A percentile compares a stretch with the other conserved stretches of the same genome.
phyloP scores from a whole-genome alignment of 2,797 vertebrate species.

The Syngnathus rostellatus region DNA sequence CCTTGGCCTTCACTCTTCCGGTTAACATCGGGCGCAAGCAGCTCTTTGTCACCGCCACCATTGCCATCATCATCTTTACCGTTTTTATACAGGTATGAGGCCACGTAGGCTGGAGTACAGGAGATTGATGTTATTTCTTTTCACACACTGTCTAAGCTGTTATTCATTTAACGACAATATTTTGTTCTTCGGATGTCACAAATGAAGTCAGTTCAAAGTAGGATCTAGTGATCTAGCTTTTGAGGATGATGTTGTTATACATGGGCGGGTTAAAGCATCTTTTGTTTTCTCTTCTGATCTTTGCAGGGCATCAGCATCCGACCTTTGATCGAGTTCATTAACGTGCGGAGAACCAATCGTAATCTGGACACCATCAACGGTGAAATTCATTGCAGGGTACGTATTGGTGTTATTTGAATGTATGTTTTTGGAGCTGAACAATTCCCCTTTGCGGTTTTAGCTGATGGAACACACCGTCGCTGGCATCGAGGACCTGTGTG shows the following conservation, averaged over 20 bases:
- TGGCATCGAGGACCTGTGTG: slow-evolving; percentile 93
- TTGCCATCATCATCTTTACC: slow-evolving; percentile 90
- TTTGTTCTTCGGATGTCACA: no score
- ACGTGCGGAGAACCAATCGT: slow-evolving; percentile 87
- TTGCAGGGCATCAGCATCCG: slow-evolving; percentile 89
- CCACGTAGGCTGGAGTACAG: no score
- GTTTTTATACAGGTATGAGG: slow-evolving; percentile 87
- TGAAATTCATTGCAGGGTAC: slow-evolving; percentile 87
- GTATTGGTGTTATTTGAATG: neutral
- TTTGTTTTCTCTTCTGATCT: neutral
- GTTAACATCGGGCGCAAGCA: slow-evolving; percentile 78
- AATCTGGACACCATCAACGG: slow-evolving; percentile 84
- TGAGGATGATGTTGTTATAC: neutral
- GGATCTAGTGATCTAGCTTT: neutral
- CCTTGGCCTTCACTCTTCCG: slow-evolving; percentile 88
- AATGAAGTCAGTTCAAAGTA: no score
- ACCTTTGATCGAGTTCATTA: slow-evolving; percentile 86
- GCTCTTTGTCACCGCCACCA: slow-evolving; percentile 88
- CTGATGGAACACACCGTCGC: slow-evolving; percentile 90
- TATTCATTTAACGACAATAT: no score
- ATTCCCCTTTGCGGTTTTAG: slow-evolving; percentile 49
- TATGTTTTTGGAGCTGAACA: neutral
- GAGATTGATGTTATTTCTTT: neutral
- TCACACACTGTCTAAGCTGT: no score
- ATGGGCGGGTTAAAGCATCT: neutral